These are phyloP conservation scores for Stegastes partitus DNA, from an alignment of 2,113 vertebrate species.

Conservation along the genomic window DNA sequence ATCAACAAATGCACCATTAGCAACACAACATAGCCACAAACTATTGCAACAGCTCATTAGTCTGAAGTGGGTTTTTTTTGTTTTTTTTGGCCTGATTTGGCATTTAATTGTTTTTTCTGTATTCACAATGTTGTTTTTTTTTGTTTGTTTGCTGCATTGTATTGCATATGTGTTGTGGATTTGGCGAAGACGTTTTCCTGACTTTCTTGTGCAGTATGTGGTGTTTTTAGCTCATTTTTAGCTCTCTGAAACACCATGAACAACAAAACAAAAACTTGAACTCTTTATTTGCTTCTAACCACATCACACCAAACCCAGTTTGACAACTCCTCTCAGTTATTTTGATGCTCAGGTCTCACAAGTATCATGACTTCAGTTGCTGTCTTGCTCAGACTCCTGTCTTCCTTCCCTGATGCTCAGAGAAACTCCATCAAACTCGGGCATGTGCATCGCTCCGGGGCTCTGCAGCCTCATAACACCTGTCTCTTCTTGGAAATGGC, in stretches of 20 bases:
- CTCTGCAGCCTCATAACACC: conserved; percentile 7
- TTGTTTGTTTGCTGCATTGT: too few relatives aligned
- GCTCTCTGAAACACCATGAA: not conserved
- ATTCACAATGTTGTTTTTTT: too few relatives aligned
- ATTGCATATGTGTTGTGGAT: too few relatives aligned
- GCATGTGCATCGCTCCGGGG: not conserved
- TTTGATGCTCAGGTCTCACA: conserved; percentile 5
- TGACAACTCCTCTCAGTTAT: conserved; percentile 23
- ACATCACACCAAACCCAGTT: not conserved
- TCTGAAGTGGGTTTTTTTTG: too few relatives aligned
- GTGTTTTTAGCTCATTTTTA: not conserved
- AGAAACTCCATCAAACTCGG: conserved; percentile 33
- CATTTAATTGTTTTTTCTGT: too few relatives aligned
- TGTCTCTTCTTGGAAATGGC: conserved; percentile 42
- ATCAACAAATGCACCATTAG: too few relatives aligned
- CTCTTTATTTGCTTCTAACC: conserved; percentile 6
- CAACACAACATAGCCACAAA: too few relatives aligned
- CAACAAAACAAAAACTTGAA: not conserved
- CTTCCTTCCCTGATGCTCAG: not conserved
- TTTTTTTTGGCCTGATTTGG: too few relatives aligned
- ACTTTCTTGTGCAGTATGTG: not conserved
- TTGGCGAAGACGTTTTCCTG: too few relatives aligned
- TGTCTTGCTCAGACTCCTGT: conserved; percentile 25
- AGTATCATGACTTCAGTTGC: not conserved
- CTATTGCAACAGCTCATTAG: too few relatives aligned